Conservation (phyloP, 2,113 vertebrate species). For the Amphiprion ocellaris region DNA sequence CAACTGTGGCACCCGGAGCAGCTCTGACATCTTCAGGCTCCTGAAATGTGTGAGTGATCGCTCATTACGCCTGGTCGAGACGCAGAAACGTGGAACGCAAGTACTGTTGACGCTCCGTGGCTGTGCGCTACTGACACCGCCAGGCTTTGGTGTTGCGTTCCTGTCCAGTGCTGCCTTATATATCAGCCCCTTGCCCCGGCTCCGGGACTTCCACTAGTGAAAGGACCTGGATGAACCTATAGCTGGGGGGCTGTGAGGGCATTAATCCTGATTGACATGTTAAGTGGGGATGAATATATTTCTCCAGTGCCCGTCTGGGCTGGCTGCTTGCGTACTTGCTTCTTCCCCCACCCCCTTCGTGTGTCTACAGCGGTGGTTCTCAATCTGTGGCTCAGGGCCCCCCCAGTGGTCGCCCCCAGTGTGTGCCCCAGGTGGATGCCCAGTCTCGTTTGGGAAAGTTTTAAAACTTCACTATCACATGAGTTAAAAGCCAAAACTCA, state of each 20-base stretch:
- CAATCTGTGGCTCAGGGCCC: slow-evolving; percentile 47
- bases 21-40: slow-evolving; percentile 52
- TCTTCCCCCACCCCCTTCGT: slow-evolving; percentile 64
- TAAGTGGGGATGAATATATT: slow-evolving; percentile 87
- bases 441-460: slow-evolving; percentile 23
- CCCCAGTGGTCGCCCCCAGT: slow-evolving; percentile 45
- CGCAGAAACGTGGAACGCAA: slow-evolving; percentile 37
- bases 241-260: slow-evolving; percentile 85
- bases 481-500: slow-evolving; percentile 16
- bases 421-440: slow-evolving; percentile 48
- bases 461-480: slow-evolving; percentile 23
- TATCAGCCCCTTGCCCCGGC: slow-evolving; percentile 58
- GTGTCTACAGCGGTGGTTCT: slow-evolving; percentile 41
- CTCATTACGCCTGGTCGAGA: slow-evolving; percentile 56
- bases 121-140: slow-evolving; percentile 50
- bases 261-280: slow-evolving; percentile 98
- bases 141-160: slow-evolving; percentile 42
- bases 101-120: slow-evolving; percentile 50
- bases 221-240: slow-evolving; percentile 58
- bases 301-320: slow-evolving; percentile 79
- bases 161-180: slow-evolving; percentile 56
- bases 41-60: slow-evolving; percentile 33
- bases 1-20: neutral
- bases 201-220: slow-evolving; percentile 43
- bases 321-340: slow-evolving; percentile 83